phyloP scores from a whole-genome alignment of 2,113 vertebrate genomes.

The Microtus pennsylvanicus region DNA sequence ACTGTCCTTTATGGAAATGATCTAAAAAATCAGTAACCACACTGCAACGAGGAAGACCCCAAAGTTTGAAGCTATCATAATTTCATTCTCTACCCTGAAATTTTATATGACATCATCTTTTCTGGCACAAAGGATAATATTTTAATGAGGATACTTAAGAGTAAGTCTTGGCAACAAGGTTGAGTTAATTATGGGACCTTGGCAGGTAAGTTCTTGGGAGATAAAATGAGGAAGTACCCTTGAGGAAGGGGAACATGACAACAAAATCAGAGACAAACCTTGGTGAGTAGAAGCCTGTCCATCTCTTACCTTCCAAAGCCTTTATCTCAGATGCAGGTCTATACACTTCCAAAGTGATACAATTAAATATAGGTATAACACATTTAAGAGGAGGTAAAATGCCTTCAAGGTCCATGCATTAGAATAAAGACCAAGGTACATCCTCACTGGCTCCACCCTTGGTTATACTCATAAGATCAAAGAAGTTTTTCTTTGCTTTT shows the following conservation, averaged over 20 bases:
- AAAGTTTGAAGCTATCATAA: not conserved
- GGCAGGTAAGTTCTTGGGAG: conserved; percentile 20
- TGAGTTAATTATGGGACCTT: conserved; percentile 62
- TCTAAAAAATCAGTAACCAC: not conserved
- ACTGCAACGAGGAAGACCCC: conserved; percentile 26
- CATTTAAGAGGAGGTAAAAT: no score
- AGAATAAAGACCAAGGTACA: not conserved
- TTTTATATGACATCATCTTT: conserved; percentile 59
- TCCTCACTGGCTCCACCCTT: not conserved
- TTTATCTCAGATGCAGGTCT: not conserved
- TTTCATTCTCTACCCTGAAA: not conserved
- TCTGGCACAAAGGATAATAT: conserved; percentile 32
- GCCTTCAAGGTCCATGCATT: not conserved
- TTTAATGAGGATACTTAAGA: conserved; percentile 60
- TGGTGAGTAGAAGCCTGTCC: not conserved
- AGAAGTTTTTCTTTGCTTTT: not conserved
- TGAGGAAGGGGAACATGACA: not conserved
- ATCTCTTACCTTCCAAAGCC: not conserved
- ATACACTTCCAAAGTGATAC: not conserved
- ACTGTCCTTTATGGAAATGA: conserved; percentile 1
- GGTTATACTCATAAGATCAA: not conserved
- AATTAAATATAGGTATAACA: not conserved
- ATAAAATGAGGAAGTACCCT: not conserved
- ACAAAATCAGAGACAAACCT: not conserved
- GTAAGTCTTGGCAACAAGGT: conserved; percentile 50